A percentile compares a stretch with the other conserved stretches of the same genome.
Evolutionary conservation across 1,140 invertebrate genomes (phyloP).

Genomic region (Bombus balteatus): DNA sequence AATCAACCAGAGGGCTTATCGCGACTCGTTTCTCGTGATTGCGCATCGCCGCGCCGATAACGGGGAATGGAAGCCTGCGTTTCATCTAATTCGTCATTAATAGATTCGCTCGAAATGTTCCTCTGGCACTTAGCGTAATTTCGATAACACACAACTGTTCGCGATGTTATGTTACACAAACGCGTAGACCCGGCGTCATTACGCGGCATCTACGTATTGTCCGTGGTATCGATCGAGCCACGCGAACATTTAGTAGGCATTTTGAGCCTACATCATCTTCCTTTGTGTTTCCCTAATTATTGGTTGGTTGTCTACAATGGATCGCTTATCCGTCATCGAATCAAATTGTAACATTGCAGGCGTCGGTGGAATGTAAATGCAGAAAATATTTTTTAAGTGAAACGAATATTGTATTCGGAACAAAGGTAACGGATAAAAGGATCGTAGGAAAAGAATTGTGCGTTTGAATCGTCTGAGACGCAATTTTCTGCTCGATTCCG

Average conservation of each 20-base stretch:
- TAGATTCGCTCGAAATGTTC: neutral
- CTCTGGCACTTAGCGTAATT: neutral
- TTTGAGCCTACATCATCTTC: neutral
- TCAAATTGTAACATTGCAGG: neutral
- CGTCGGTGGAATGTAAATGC: no score
- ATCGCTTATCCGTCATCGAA: neutral
- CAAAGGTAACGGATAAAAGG: neutral
- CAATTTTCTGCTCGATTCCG: slow-evolving; percentile 11
- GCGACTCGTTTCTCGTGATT: slow-evolving; percentile 6
- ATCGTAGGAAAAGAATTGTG: neutral
- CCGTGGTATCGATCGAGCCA: neutral
- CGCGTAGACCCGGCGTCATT: slow-evolving; percentile 1
- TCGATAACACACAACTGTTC: neutral
- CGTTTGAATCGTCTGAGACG: neutral
- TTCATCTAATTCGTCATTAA: slow-evolving; percentile 19
- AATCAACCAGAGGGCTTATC: slow-evolving; percentile 6
- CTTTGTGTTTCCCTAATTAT: slow-evolving; percentile 22
- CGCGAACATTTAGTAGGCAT: neutral
- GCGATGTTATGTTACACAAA: neutral
- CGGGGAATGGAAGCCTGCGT: neutral
- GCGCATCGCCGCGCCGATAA: neutral
- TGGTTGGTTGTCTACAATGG: neutral
- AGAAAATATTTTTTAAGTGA: neutral
- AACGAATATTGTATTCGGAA: neutral
- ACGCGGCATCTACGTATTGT: neutral